A percentile compares a stretch with the other conserved stretches of the same genome.
Conservation (phyloP, 2,888 invertebrate species). For the Dolichopus griseipennis region DNA sequence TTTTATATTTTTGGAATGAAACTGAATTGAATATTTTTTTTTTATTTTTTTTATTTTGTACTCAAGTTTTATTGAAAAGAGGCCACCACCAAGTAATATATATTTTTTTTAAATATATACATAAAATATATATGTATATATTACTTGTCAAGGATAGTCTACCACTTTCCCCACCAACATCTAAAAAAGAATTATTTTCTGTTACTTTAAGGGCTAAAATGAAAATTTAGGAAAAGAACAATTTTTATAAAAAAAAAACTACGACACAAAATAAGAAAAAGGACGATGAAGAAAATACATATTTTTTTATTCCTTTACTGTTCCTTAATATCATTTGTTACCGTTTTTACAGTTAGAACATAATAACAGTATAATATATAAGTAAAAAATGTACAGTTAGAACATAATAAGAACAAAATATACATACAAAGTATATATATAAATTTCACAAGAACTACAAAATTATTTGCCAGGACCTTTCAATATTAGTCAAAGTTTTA, state of each 20-base stretch:
- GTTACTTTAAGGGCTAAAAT: too few relatives aligned
- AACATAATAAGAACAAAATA: not conserved
- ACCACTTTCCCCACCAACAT: not conserved
- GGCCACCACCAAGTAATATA: too few relatives aligned
- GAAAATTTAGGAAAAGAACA: too few relatives aligned
- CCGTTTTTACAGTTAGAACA: not conserved
- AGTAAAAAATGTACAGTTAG: not conserved
- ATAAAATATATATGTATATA: not conserved
- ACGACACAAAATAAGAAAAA: too few relatives aligned
- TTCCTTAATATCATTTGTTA: not conserved
- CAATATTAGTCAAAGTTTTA: not conserved
- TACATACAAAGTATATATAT: not conserved
- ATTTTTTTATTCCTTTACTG: not conserved
- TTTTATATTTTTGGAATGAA: not conserved
- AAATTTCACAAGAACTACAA: not conserved
- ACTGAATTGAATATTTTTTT: not conserved
- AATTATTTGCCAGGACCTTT: not conserved
- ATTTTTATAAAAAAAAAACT: too few relatives aligned
- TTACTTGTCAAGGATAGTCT: not conserved
- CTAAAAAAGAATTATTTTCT: too few relatives aligned
- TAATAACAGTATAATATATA: too few relatives aligned
- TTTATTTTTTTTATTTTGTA: too few relatives aligned
- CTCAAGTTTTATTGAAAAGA: too few relatives aligned
- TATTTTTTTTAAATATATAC: not conserved
- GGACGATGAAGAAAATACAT: not conserved